Evolutionary conservation across 2,113 vertebrate genomes (phyloP).

Genomic region (Pandion haliaetus): DNA sequence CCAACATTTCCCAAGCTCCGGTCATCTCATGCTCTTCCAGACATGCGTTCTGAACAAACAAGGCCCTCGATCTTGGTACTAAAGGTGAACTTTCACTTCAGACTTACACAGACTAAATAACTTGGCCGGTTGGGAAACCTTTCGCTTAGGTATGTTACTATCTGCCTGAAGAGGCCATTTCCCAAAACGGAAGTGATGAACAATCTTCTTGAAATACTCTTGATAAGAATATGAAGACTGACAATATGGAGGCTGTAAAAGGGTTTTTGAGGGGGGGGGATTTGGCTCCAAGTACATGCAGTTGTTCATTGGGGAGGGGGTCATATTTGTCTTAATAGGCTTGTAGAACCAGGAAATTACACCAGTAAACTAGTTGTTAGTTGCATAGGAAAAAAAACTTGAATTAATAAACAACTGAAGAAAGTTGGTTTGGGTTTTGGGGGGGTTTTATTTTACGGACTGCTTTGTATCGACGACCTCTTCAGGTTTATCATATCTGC

Average conservation of each 20-base stretch:
- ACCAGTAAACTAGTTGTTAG: background rate
- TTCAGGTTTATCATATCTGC: background rate
- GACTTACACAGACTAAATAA: background rate
- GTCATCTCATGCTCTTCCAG: background rate
- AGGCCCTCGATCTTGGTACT: background rate
- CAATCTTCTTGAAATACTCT: background rate
- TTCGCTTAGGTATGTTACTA: background rate
- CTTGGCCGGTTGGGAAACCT: background rate
- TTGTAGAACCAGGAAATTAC: background rate
- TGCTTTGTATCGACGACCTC: background rate
- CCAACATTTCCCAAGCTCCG: background rate
- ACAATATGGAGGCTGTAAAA: background rate
- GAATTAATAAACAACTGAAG: background rate
- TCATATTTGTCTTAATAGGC: background rate
- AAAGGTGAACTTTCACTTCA: background rate
- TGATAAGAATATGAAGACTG: background rate
- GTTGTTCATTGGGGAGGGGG: background rate
- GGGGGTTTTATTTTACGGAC: background rate
- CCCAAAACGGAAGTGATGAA: background rate
- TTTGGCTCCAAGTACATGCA: background rate
- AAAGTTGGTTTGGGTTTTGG: background rate
- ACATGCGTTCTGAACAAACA: background rate
- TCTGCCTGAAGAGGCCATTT: background rate
- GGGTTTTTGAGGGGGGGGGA: rapidly evolving
- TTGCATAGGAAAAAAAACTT: background rate